A percentile compares a stretch with the other conserved stretches of the same genome.
phyloP scores from a whole-genome alignment of 2,113 vertebrate species.

The Hydrolagus affinis region DNA sequence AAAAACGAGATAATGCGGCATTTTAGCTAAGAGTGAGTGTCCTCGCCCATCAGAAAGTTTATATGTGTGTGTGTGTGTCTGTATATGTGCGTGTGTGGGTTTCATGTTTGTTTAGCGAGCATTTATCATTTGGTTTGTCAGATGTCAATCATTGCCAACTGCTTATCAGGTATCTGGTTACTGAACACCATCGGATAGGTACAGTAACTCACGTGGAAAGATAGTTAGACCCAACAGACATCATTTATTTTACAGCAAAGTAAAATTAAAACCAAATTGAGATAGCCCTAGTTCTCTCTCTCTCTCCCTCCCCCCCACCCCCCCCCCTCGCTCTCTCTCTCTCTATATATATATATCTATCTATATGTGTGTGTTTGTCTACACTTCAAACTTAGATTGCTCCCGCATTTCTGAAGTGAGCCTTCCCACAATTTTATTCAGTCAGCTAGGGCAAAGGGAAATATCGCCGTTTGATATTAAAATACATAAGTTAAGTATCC shows the following conservation, averaged over 20 bases:
- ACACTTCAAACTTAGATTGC: neutral
- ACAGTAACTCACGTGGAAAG: neutral
- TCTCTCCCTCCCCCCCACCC: no score
- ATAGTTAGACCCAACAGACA: neutral
- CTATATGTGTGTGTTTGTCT: neutral
- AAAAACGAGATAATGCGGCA: neutral
- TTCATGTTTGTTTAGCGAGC: neutral
- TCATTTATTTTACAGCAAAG: neutral
- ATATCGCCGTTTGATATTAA: no score
- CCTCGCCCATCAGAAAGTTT: neutral
- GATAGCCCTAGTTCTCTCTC: neutral
- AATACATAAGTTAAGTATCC: no score
- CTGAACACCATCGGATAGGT: neutral
- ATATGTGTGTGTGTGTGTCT: no score
- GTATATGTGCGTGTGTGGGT: no score
- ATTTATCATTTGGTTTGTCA: constrained; percentile 4
- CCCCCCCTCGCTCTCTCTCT: no score
- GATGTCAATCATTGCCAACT: neutral
- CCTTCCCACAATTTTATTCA: no score
- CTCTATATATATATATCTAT: neutral
- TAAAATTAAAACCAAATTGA: no score
- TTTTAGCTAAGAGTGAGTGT: neutral
- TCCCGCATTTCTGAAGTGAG: neutral
- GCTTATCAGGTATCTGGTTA: neutral
- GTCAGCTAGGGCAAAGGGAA: no score